These are phyloP conservation scores for Zelleria hepariella DNA, from an alignment of 2,888 invertebrate species.

Conservation along the genomic window DNA sequence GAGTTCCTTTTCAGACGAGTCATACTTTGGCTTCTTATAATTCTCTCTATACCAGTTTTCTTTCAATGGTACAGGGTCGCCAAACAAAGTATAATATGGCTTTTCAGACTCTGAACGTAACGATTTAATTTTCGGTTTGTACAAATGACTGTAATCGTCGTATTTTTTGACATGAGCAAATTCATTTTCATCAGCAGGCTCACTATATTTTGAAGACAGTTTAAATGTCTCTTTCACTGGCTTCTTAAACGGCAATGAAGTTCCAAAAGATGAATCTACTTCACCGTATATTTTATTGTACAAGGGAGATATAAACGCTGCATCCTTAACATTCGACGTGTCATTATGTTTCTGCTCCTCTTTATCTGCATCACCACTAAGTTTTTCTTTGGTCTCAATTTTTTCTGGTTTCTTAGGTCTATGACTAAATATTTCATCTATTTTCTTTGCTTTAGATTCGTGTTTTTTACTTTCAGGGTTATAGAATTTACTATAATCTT, in stretches of 20 bases:
- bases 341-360: neutral
- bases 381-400: neutral
- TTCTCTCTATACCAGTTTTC: conserved; percentile 23
- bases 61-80: conserved; percentile 22
- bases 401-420: neutral
- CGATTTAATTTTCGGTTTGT: conserved; percentile 11
- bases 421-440: conserved; percentile 1
- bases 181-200: neutral
- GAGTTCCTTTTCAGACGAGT: neutral
- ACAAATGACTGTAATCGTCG: conserved; percentile 21
- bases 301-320: neutral
- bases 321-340: neutral
- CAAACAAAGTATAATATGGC: conserved; percentile 20
- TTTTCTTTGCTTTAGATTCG: conserved; percentile 11
- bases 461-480: conserved; percentile 9
- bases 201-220: conserved; percentile 4
- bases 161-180: conserved; percentile 16
- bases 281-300: neutral
- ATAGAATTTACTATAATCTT: conserved; percentile 24
- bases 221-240: conserved; percentile 5
- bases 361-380: neutral
- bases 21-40: neutral
- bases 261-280: conserved; percentile 17
- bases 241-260: conserved; percentile 15
- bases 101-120: neutral